These are phyloP conservation scores for Temnothorax curvispinosus DNA, from an alignment of 1,140 invertebrate genomes.

Conservation along the genomic window DNA sequence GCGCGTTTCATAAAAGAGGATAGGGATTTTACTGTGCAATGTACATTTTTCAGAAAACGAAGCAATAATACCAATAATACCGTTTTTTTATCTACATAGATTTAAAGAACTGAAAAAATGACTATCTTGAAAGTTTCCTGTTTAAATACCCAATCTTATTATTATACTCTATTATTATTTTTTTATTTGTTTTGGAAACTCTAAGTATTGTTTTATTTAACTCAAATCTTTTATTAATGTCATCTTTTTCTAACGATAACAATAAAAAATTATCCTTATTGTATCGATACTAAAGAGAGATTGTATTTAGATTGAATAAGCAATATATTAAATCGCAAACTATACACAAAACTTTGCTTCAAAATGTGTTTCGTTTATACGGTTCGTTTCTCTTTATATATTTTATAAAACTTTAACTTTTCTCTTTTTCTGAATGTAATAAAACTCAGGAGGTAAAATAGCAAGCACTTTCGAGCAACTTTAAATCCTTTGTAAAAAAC, in stretches of 20 bases:
- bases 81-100: neutral
- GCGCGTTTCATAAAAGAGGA: neutral
- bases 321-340: conserved; percentile 1
- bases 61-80: neutral
- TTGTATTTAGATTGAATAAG: neutral
- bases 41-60: neutral
- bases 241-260: neutral
- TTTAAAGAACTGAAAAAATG: neutral
- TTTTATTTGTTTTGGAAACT: neutral
- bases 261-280: neutral
- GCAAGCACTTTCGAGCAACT: neutral
- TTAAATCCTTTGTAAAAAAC: conserved; percentile 1
- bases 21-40: neutral
- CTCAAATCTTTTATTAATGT: neutral
- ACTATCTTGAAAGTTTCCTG: neutral
- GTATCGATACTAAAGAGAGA: neutral
- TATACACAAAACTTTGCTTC: neutral
- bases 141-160: neutral
- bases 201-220: neutral
- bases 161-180: neutral
- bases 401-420: conserved; percentile 21
- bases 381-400: neutral
- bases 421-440: conserved; percentile 13
- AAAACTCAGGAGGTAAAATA: conserved; percentile 26
- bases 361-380: conserved; percentile 26